Evolutionary conservation across 1,140 invertebrate genomes (phyloP).

Genomic region (Polypedilum vanderplanki): DNA sequence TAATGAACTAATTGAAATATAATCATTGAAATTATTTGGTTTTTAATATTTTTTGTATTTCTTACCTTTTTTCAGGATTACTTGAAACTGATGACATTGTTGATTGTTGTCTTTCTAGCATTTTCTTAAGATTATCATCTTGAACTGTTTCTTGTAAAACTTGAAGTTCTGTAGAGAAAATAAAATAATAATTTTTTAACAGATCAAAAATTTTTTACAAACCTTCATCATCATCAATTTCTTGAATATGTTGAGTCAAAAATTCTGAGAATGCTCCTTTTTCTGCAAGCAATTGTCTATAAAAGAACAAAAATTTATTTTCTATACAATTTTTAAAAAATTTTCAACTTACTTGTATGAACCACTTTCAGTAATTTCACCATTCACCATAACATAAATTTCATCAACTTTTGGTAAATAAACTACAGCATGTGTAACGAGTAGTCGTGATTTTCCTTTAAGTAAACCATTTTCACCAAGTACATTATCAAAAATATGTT

Average conservation of each 20-base stretch:
- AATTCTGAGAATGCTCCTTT: constrained; percentile 10
- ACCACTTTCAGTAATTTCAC: constrained; percentile 33
- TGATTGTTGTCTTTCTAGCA: background rate
- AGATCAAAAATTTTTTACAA: background rate
- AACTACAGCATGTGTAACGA: constrained; percentile 67
- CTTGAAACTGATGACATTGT: background rate
- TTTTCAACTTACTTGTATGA: constrained; percentile 40
- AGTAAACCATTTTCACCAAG: constrained; percentile 48
- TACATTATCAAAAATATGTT: constrained; percentile 48
- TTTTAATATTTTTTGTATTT: too few species aligned
- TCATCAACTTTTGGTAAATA: constrained; percentile 54
- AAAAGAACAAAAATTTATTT: background rate
- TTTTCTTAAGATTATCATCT: background rate
- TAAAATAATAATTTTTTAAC: background rate
- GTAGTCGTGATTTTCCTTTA: constrained; percentile 53
- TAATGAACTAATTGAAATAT: constrained; percentile 1
- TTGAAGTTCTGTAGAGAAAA: background rate
- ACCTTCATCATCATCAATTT: constrained; percentile 21
- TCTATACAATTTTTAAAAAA: background rate
- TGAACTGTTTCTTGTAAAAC: background rate
- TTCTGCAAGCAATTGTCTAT: background rate
- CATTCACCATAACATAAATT: constrained; percentile 43
- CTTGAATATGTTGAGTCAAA: background rate
- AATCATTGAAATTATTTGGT: too few species aligned
- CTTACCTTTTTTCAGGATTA: background rate